Base-by-base conservation (phyloP, 2,888 invertebrate genomes). In the Agonopterix alstromeriana region DNA sequence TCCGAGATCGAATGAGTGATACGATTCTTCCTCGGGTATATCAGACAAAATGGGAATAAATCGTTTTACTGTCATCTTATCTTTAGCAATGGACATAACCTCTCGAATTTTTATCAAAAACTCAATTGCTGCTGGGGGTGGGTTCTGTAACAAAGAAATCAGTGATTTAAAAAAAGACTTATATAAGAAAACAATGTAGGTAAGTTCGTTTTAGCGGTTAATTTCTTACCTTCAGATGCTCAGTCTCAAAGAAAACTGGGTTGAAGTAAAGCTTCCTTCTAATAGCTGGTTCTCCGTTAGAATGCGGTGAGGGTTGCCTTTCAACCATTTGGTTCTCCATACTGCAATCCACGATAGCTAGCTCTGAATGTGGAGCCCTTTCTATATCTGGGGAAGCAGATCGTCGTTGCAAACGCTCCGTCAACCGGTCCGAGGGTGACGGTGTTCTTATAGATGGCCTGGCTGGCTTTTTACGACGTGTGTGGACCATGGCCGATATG, bases 201-300 rank as follows among this genome's bases (percentile, higher is more conserved):
- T n/a, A 38, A 8, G n/a, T 38, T n/a, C 5, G 9, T 38, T 27
- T 27, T 27, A 27, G 27, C 27, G 27, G 5, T 27, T 3, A 27
- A 27, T 27, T 38, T 38, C 2, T 10, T 89, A 96, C 96, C 91
- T 94, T 90, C 47, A 97, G 82, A 53, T 95, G 84, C 70, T 96
- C 95, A 1, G 94, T 93, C 75, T 97, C 97, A 67, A 97, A 96
- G 75, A 96, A 97, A 0, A 96, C 95, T 0, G 96, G 96, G 80
- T 96, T 97, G 67, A 97, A 97, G 71, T 96, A 96, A 3, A 97
- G 83, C 67, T 96, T 96, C 61, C 93, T 92, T 51, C 96, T 89
- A 7, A 93, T 90, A 0, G 70, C 69, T 43, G 75, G 72, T 51
- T 84, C 84, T 12, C 79, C 81, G 54, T 76, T 73, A 27, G 77